These are phyloP conservation scores for Stictocephala bisonia DNA, from an alignment of 2,888 invertebrate species.

Conservation along the genomic window DNA sequence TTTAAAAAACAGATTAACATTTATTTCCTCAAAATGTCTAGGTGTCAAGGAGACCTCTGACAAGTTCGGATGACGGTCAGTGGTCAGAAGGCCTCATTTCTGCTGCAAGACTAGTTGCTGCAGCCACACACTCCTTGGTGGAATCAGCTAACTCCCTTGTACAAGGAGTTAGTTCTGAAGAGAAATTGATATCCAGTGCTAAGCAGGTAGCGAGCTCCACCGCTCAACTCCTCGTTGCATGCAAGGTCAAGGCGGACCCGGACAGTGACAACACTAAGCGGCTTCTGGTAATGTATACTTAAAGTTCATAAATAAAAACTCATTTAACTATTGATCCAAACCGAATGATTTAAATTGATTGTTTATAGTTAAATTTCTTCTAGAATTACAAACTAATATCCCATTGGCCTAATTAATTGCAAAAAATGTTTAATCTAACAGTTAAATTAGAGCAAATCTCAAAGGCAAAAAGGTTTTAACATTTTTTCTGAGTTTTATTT, in stretches of 20 bases:
- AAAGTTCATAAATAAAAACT: too few species aligned
- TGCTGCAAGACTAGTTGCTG: conserved; percentile 95
- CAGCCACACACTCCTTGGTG: conserved; percentile 96
- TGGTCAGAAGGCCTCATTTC: conserved; percentile 98
- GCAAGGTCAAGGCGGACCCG: conserved; percentile 97
- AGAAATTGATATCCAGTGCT: conserved; percentile 95
- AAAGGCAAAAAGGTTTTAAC: too few species aligned
- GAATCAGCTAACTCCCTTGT: conserved; percentile 98
- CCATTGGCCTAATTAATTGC: too few species aligned
- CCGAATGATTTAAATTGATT: too few species aligned
- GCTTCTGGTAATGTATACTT: conserved; percentile 74
- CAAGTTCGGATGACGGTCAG: conserved; percentile 94
- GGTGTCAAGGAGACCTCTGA: conserved; percentile 80
- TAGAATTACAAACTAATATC: too few species aligned
- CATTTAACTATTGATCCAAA: too few species aligned
- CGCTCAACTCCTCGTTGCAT: conserved; percentile 96
- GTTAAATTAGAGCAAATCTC: too few species aligned
- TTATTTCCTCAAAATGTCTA: conserved; percentile 50
- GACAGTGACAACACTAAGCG: conserved; percentile 93
- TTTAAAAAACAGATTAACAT: background rate
- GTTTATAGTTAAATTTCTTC: too few species aligned
- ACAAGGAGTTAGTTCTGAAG: conserved; percentile 91
- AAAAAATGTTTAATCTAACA: too few species aligned
- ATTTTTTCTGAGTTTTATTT: too few species aligned
- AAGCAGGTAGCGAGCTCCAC: conserved; percentile 97